These are phyloP conservation scores for Loripinus fragilis DNA, from an alignment of 2,888 invertebrate genomes.

Conservation along the genomic window DNA sequence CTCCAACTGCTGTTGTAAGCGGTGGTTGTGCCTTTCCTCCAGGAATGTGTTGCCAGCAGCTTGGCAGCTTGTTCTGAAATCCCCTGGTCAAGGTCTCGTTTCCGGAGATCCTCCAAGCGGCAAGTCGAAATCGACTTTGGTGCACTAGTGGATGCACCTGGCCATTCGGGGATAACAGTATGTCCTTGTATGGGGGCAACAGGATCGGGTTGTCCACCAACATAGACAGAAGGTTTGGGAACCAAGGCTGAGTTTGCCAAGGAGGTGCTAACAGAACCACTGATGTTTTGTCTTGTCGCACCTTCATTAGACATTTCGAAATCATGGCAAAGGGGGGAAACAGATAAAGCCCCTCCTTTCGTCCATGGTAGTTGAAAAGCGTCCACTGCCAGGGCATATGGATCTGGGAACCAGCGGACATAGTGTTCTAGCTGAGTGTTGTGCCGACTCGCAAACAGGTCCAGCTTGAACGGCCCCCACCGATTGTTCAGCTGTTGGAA, in stretches of 20 bases:
- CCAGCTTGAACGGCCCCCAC: not conserved
- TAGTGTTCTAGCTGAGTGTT: conserved; percentile 9
- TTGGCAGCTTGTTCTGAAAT: conserved; percentile 21
- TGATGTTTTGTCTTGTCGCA: conserved; percentile 18
- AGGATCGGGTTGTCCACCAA: conserved; percentile 23
- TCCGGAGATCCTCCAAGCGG: conserved; percentile 32
- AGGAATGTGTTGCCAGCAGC: conserved; percentile 9
- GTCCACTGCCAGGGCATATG: not conserved
- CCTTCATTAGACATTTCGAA: conserved; percentile 14
- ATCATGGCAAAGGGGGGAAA: conserved; percentile 30
- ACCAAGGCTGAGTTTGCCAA: conserved; percentile 27
- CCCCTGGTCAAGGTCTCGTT: not conserved
- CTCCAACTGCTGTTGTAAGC: conserved; percentile 7
- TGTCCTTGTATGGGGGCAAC: not conserved
- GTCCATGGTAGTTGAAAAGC: conserved; percentile 14
- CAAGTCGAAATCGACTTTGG: conserved; percentile 7
- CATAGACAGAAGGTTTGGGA: not conserved
- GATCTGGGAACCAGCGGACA: conserved; percentile 9
- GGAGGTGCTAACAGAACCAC: conserved; percentile 22
- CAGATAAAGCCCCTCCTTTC: not conserved
- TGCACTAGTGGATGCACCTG: not conserved
- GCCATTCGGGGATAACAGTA: conserved; percentile 3
- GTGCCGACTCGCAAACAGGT: conserved; percentile 17
- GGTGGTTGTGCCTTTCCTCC: conserved; percentile 15
- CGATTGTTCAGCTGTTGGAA: not conserved